phyloP scores from a whole-genome alignment of 2,113 vertebrate species.

The Onychostoma macrolepis region DNA sequence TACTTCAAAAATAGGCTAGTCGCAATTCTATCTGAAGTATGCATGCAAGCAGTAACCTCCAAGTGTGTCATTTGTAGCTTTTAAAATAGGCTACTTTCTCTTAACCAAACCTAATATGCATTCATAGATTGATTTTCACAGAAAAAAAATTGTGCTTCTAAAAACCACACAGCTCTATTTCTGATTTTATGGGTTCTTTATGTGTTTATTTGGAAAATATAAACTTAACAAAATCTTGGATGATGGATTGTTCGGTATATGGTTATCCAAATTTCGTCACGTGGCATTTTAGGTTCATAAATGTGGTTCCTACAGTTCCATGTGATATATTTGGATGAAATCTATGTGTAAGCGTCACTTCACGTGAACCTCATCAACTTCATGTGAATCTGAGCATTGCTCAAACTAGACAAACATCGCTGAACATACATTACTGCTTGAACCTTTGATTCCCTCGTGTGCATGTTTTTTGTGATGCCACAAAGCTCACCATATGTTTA shows the following conservation, averaged over 20 bases:
- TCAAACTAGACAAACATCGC: neutral
- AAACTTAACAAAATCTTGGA: neutral
- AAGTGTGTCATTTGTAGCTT: neutral
- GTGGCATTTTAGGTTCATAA: neutral
- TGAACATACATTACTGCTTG: slow-evolving; percentile 4
- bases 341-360: neutral
- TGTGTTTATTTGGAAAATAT: neutral
- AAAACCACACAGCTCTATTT: neutral
- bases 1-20: neutral
- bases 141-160: neutral
- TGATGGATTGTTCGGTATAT: neutral
- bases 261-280: neutral
- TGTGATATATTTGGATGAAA: neutral
- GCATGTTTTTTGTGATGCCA: neutral
- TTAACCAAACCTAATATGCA: neutral
- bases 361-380: neutral
- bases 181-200: neutral
- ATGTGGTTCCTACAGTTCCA: neutral
- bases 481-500: slow-evolving; percentile 23
- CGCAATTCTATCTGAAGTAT: neutral
- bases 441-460: neutral
- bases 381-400: neutral
- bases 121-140: neutral
- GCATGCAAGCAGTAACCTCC: neutral
- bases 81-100: neutral